Evolutionary conservation across 2,113 vertebrate genomes (phyloP), one percentile per base, ranked within the genome.

Genomic region (Aix galericulata): DNA sequence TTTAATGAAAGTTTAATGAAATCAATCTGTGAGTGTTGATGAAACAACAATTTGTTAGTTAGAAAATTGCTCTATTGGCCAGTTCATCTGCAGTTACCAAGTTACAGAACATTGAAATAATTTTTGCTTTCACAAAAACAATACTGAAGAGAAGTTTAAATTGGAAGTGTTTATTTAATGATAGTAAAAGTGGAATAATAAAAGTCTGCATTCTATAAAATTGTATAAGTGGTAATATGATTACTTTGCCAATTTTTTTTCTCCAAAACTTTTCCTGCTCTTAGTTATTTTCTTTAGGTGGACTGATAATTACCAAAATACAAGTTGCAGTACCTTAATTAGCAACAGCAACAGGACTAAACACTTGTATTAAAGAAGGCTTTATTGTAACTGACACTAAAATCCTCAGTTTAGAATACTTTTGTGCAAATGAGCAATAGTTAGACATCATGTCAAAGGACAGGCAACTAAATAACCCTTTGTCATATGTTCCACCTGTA

Each of bases 371-470:
- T 71, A 74, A 8, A 22, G 34, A 77, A 83, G 27, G 20, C 0
- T 66, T 86, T 66, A n/a, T 40, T 48, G 16, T 15, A 71, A 14
- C 6, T 63, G 3, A 8, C 10, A n/a, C 17, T 71, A 9, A 8
- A 67, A 25, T 50, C 15, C 11, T 63, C 77, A 46, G 21, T 6
- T 74, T 67, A 36, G 32, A 81, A 50, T 2, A 40, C 16, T 89
- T 93, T 84, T 71, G 21, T 63, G n/a, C 52, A 77, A 81, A 81
- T 77, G 6, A 62, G 23, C 1, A 2, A 25, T 7, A 48, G 4
- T 63, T 74, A 63, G 1, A 7, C 31, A 46, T n/a, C 1, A 0
- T 0, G 2, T 55, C 46, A 78, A 88, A 74, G 31, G 17, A 67
- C 17, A 53, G 46, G 63, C 46, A 72, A 66, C 1, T 6, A 52